Evolutionary conservation across 2,797 vertebrate genomes (phyloP).

Genomic region (Triplophysa yarkandensis): DNA sequence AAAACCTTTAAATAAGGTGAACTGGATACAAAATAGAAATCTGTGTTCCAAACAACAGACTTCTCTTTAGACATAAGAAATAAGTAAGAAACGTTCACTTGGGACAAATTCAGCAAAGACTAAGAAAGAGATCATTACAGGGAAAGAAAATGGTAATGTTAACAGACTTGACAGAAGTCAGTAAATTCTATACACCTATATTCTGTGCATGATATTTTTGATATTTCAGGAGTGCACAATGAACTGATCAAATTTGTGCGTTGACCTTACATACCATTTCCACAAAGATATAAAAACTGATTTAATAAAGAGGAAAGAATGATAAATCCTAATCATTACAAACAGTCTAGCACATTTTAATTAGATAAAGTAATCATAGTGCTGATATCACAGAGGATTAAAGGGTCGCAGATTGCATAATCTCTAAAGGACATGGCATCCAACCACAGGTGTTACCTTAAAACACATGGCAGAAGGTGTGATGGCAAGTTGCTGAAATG

Average conservation of each 20-base stretch:
- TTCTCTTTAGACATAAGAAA: constrained; percentile 63
- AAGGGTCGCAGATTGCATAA: constrained; percentile 55
- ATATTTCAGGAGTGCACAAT: constrained; percentile 16
- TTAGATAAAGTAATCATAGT: constrained; percentile 64
- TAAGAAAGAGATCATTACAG: constrained; percentile 55
- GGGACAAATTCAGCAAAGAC: constrained; percentile 34
- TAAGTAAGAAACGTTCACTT: constrained; percentile 58
- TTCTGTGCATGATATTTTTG: constrained; percentile 27
- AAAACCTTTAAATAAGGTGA: constrained; percentile 71
- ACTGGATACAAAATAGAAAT: constrained; percentile 68
- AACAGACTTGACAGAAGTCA: constrained; percentile 31
- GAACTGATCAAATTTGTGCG: neutral
- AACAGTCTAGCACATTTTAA: constrained; percentile 60
- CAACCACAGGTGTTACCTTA: constrained; percentile 28
- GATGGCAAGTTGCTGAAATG: neutral
- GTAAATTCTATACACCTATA: neutral
- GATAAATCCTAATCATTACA: constrained; percentile 37
- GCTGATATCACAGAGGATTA: constrained; percentile 65
- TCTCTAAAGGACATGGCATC: constrained; percentile 34
- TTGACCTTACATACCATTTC: constrained; percentile 2
- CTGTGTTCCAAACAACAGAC: constrained; percentile 65
- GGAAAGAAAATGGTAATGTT: constrained; percentile 51
- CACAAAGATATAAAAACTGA: neutral
- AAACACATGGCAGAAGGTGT: neutral
- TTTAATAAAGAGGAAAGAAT: constrained; percentile 3